phyloP scores from a whole-genome alignment of 2,888 invertebrate species.

The Heliconius cydno region DNA sequence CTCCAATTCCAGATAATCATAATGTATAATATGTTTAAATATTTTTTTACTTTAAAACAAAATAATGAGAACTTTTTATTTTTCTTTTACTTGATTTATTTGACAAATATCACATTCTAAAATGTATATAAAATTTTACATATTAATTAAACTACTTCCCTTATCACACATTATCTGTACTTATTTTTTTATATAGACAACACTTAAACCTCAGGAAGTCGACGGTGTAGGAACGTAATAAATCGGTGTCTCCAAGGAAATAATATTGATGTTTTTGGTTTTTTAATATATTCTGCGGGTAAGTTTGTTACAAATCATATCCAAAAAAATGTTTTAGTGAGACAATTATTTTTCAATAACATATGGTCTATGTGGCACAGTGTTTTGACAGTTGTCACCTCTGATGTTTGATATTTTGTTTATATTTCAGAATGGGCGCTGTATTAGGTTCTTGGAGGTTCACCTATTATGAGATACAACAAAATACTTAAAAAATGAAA shows the following conservation, averaged over 20 bases:
- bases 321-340: constrained; percentile 27
- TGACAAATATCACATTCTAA: neutral
- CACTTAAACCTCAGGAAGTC: constrained; percentile 60
- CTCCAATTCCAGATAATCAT: neutral
- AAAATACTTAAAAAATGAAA: constrained; percentile 60
- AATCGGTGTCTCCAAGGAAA: constrained; percentile 82
- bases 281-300: constrained; percentile 57
- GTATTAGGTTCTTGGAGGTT: constrained; percentile 53
- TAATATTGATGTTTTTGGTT: constrained; percentile 74
- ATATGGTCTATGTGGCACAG: constrained; percentile 73
- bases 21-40: neutral
- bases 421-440: constrained; percentile 76
- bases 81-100: neutral
- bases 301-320: constrained; percentile 45
- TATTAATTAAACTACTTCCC: neutral
- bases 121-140: neutral
- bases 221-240: constrained; percentile 72
- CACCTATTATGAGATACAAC: constrained; percentile 50
- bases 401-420: constrained; percentile 73
- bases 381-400: constrained; percentile 81
- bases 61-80: neutral
- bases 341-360: constrained; percentile 40
- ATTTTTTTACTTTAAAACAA: neutral
- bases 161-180: constrained; percentile 12
- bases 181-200: constrained; percentile 53